Conservation (phyloP, 2,888 invertebrate genomes). For the Adela reaumurella region DNA sequence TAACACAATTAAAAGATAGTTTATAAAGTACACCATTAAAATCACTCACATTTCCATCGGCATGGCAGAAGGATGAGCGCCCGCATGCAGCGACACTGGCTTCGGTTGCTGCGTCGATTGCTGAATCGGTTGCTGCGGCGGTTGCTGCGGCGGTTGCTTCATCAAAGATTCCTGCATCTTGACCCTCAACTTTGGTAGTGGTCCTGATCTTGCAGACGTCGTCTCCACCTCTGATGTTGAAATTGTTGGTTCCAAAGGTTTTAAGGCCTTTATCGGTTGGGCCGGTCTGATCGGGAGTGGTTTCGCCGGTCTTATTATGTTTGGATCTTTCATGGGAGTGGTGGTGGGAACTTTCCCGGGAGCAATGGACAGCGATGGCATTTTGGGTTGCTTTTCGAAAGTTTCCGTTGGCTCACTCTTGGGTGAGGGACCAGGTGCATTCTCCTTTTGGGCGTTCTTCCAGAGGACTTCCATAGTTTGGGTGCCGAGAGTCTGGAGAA, state of each 20-base stretch:
- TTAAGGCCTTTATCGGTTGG: too few species aligned
- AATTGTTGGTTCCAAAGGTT: too few species aligned
- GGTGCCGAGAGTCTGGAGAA: constrained; percentile 1
- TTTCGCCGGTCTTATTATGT: background rate
- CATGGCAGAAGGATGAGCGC: background rate
- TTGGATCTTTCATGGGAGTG: background rate
- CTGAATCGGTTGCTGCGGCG: too few species aligned
- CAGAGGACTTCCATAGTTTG: constrained; percentile 8
- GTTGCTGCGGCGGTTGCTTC: too few species aligned
- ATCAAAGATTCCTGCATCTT: background rate
- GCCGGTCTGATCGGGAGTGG: background rate
- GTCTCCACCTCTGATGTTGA: background rate
- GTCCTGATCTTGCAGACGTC: background rate
- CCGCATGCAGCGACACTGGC: background rate
- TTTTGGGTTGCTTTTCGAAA: background rate
- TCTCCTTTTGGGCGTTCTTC: constrained; percentile 13
- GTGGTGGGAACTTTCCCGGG: background rate
- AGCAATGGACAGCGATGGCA: background rate
- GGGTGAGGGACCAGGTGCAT: constrained; percentile 17
- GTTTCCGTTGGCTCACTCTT: background rate
- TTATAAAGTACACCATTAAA: too few species aligned
- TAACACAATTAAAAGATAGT: too few species aligned
- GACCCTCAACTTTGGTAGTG: background rate
- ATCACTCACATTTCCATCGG: background rate
- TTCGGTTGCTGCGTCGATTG: background rate